phyloP scores from a whole-genome alignment of 2,797 vertebrate species.

The Argentina silus region DNA sequence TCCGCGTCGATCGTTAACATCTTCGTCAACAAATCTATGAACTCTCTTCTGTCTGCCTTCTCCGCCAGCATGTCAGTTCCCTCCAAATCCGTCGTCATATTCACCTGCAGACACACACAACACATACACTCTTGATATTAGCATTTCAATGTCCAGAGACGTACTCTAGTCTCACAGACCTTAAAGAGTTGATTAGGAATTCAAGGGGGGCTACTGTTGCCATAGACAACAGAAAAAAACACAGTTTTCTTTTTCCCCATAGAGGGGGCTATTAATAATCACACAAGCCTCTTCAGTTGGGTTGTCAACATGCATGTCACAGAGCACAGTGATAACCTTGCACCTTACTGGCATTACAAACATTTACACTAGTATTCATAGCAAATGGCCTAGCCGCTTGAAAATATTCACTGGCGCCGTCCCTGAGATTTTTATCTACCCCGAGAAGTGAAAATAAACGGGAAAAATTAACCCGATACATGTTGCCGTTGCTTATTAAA shows the following conservation, averaged over 20 bases:
- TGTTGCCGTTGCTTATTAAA: constrained; percentile 40
- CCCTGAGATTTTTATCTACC: constrained; percentile 67
- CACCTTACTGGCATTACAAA: constrained; percentile 71
- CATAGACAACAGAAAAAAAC: constrained; percentile 33
- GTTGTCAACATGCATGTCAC: constrained; percentile 53
- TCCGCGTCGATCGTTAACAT: constrained; percentile 99
- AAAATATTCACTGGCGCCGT: constrained; percentile 63
- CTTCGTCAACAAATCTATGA: constrained; percentile 98
- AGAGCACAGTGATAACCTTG: constrained; percentile 68
- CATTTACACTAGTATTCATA: constrained; percentile 75
- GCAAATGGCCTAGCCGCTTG: constrained; percentile 43
- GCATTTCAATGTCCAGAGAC: constrained; percentile 7
- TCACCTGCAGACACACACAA: constrained; percentile 82
- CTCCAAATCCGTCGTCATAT: constrained; percentile 95
- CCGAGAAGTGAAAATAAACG: constrained; percentile 68
- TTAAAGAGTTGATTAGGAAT: constrained; percentile 25
- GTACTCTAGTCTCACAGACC: not conserved
- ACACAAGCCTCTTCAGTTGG: constrained; percentile 58
- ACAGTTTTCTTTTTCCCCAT: constrained; percentile 42
- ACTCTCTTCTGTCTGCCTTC: constrained; percentile 96
- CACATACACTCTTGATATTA: constrained; percentile 13
- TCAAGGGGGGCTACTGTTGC: constrained; percentile 29
- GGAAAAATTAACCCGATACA: constrained; percentile 58
- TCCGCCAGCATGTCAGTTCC: constrained; percentile 97
- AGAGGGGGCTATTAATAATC: constrained; percentile 57